These are phyloP conservation scores for Drosophila pseudoobscura DNA, from an alignment of 1,140 invertebrate species.

Conservation along the genomic window DNA sequence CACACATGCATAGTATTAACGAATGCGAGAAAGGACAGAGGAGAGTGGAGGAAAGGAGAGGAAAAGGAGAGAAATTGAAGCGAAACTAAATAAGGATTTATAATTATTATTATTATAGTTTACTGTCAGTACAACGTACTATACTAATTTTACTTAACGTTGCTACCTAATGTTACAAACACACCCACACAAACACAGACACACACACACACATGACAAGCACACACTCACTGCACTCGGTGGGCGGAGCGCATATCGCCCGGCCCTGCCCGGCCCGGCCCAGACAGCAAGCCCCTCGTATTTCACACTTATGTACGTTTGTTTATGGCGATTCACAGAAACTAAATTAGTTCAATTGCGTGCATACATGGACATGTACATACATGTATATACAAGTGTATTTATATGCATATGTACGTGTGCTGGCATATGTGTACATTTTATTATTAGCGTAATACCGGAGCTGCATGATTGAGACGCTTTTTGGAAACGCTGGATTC, in stretches of 20 bases:
- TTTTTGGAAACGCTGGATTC: too few relatives aligned
- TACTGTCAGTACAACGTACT: conserved; percentile 41
- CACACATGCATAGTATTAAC: conserved; percentile 68
- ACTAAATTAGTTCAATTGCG: conserved; percentile 31
- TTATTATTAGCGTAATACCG: too few relatives aligned
- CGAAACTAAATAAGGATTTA: conserved; percentile 32
- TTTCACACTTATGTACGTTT: conserved; percentile 21
- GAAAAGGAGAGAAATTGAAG: conserved; percentile 15
- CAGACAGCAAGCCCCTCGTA: conserved; percentile 18
- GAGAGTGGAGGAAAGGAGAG: conserved; percentile 13
- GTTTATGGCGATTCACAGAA: conserved; percentile 22
- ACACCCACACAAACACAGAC: not conserved
- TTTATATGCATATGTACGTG: not conserved
- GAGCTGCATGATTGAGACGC: too few relatives aligned
- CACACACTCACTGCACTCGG: not conserved
- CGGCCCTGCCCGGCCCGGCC: not conserved
- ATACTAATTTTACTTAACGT: conserved; percentile 57
- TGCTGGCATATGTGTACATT: not conserved
- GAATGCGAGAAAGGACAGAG: conserved; percentile 26
- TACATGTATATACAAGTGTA: not conserved
- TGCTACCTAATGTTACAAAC: conserved; percentile 11
- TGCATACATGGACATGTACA: not conserved
- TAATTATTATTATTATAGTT: conserved; percentile 35
- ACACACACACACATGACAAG: not conserved
- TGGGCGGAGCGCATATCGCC: conserved; percentile 8